Evolutionary conservation across 2,888 invertebrate species (phyloP).

Genomic region (Dryobotodes eremita): DNA sequence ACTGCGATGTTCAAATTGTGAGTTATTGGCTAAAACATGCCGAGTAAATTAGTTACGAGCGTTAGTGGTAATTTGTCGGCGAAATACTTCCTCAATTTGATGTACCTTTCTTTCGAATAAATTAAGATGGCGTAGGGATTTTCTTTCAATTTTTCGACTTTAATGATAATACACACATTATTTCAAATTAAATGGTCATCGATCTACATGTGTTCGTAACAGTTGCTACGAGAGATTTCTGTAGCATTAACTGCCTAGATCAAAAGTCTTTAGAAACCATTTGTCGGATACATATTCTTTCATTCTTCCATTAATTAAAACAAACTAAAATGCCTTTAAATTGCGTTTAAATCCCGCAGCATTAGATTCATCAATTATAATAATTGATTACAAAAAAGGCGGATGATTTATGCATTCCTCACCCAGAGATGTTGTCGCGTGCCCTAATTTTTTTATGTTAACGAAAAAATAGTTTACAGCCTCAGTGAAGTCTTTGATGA

Average conservation of each 20-base stretch:
- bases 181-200: conserved; percentile 41
- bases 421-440: conserved; percentile 79
- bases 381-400: conserved; percentile 66
- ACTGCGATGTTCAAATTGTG: conserved; percentile 74
- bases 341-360: conserved; percentile 59
- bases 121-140: conserved; percentile 47
- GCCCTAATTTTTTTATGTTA: conserved; percentile 82
- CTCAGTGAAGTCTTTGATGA: conserved; percentile 72
- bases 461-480: conserved; percentile 79
- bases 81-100: conserved; percentile 58
- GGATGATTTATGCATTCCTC: conserved; percentile 67
- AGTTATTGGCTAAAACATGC: conserved; percentile 75
- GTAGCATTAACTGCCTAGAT: conserved; percentile 27
- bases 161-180: conserved; percentile 43
- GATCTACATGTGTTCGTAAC: conserved; percentile 42
- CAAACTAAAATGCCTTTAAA: conserved; percentile 49
- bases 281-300: conserved; percentile 28
- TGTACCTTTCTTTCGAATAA: conserved; percentile 47
- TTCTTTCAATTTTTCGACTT: conserved; percentile 56
- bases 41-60: conserved; percentile 77
- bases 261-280: conserved; percentile 34
- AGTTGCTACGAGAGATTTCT: conserved; percentile 28
- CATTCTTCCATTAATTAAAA: conserved; percentile 54
- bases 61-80: conserved; percentile 76
- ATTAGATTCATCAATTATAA: conserved; percentile 58